These are phyloP conservation scores for Leptopilina clavipes DNA, from an alignment of 1,140 invertebrate species.

Conservation along the genomic window DNA sequence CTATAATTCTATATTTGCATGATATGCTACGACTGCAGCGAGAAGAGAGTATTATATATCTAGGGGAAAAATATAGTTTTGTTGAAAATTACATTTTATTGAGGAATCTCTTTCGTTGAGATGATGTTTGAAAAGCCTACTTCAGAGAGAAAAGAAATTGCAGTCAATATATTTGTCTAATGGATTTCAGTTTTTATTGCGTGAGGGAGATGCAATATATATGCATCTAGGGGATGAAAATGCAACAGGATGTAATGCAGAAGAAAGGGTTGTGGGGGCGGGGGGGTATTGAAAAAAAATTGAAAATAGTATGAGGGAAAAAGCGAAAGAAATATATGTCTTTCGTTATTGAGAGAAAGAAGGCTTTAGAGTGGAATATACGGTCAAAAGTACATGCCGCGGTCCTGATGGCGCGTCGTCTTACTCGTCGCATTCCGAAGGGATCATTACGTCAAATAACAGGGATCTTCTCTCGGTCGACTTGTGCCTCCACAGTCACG, in stretches of 20 bases:
- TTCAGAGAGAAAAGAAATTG: slow-evolving; percentile 3
- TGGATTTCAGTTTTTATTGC: slow-evolving; percentile 3
- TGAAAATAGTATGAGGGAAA: slow-evolving; percentile 28
- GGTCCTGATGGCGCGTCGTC: neutral
- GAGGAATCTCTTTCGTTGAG: neutral
- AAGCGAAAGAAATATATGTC: too few species aligned
- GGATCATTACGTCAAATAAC: slow-evolving; percentile 61
- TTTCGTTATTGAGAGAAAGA: slow-evolving; percentile 43
- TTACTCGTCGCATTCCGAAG: slow-evolving; percentile 51
- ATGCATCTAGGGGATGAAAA: slow-evolving; percentile 24
- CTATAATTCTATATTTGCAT: slow-evolving; percentile 9
- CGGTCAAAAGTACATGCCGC: slow-evolving; percentile 39
- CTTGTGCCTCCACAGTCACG: slow-evolving; percentile 32
- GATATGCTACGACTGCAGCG: neutral
- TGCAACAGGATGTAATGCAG: slow-evolving; percentile 40
- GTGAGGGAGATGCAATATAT: slow-evolving; percentile 1
- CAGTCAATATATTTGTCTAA: neutral
- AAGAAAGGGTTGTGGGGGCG: neutral
- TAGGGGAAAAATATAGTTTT: neutral
- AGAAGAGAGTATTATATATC: too few species aligned
- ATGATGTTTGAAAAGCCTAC: neutral
- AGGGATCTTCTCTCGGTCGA: slow-evolving; percentile 54
- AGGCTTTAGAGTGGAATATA: slow-evolving; percentile 49
- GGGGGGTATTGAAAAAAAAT: slow-evolving; percentile 17
- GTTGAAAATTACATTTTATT: slow-evolving; percentile 17